Base-by-base conservation (phyloP, 2,888 invertebrate genomes). In the Acronicta aceris region DNA sequence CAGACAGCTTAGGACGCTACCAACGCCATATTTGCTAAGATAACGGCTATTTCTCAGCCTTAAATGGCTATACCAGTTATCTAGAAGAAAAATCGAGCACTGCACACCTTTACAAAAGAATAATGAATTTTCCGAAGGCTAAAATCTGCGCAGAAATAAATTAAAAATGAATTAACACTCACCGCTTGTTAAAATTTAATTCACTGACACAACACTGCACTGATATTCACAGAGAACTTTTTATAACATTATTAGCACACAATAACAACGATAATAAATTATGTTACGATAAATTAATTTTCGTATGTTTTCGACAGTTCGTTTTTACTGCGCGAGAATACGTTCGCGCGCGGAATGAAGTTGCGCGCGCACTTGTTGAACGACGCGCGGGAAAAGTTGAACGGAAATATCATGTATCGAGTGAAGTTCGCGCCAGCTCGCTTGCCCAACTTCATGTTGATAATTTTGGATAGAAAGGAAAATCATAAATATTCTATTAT, bases 341-440 rank as follows among this genome's bases (percentile, higher is more conserved):
- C 88, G 89, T 86, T 89, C 89, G 89, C 91, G 89, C 92, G 89
- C 91, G 84, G 87, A 88, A 86, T 90, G 89, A 85, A 77, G 82
- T 87, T 86, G 85, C 86, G 81, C 84, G 86, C 86, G 86, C 87
- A 83, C 80, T 82, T 86, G 80, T 83, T 80, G 76, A 82, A 81
- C 71, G 74, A 59, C 74, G 83, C 89, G 89, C 90, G 87, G 86
- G 88, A 88, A 89, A 88, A 86, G 80, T 76, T 72, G 72, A 84
- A 86, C 86, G 85, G 85, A 90, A 88, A 89, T 86, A 83, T 76
- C 74, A 68, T 43, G 62, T 59, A 69, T 71, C 76, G 71, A 66
- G 70, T 66, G 73, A 74, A 76, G 79, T 66, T 65, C 67, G 63
- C 69, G 33, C n/a, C 52, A 16, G 45, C 16, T 27, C 13, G 7